Percentiles rank a stretch among this genome's conserved stretches.
Conservation (phyloP, 2,797 vertebrate genomes). For the Myotis myotis region DNA sequence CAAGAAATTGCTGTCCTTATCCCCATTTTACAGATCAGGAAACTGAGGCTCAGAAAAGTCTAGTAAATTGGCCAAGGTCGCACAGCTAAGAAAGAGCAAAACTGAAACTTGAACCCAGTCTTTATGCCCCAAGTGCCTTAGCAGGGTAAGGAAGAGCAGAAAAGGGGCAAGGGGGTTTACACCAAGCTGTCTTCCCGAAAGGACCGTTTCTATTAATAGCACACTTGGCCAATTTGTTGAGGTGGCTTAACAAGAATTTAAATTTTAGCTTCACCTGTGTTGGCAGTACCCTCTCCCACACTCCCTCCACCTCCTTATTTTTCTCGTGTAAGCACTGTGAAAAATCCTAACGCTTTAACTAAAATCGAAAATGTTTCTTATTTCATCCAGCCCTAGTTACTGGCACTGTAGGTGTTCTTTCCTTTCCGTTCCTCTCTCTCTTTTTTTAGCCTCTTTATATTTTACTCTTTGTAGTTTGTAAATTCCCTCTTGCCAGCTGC, state of each 20-base stretch:
- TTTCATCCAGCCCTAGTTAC: constrained; percentile 40
- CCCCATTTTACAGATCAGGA: background rate
- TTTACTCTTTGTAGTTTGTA: constrained; percentile 71
- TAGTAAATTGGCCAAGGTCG: background rate
- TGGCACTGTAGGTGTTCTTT: constrained; percentile 30
- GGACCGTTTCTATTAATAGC: constrained; percentile 46
- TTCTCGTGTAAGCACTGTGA: constrained; percentile 36
- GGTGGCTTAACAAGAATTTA: background rate
- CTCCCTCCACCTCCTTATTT: constrained; percentile 25
- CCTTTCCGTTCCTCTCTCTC: background rate
- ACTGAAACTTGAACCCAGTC: background rate
- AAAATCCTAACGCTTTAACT: constrained; percentile 59
- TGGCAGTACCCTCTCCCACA: constrained; percentile 7
- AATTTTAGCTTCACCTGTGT: constrained; percentile 17
- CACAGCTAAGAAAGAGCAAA: background rate
- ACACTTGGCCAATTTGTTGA: background rate
- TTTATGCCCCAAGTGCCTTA: background rate
- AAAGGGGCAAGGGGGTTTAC: background rate
- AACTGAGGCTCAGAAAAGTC: background rate
- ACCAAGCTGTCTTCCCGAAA: background rate
- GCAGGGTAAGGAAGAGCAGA: background rate
- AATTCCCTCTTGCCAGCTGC: constrained; percentile 60
- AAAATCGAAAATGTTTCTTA: constrained; percentile 48
- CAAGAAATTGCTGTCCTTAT: background rate
- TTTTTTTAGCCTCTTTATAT: constrained; percentile 48